These are phyloP conservation scores for Toxostoma redivivum DNA, from an alignment of 2,113 vertebrate species.

Conservation along the genomic window DNA sequence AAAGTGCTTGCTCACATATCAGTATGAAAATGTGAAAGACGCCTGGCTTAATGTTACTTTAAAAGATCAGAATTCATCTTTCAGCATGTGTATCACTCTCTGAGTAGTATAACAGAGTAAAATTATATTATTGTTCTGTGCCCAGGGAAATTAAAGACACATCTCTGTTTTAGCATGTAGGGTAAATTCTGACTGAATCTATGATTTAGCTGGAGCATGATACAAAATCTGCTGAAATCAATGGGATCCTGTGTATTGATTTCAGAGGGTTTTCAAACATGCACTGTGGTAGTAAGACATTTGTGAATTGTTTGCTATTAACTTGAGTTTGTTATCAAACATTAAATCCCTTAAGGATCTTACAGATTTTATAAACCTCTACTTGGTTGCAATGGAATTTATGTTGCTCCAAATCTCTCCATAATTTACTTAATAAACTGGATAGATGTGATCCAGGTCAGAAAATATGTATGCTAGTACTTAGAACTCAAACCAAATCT, in stretches of 20 bases:
- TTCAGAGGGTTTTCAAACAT: neutral
- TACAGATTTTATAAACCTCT: neutral
- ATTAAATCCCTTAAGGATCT: neutral
- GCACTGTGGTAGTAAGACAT: neutral
- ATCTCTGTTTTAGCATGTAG: neutral
- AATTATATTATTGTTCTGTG: neutral
- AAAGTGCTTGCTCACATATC: constrained; percentile 12
- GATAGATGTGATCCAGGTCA: neutral
- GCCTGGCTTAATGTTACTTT: neutral
- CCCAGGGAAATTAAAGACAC: neutral
- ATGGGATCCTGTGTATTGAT: neutral
- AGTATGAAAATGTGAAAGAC: constrained; percentile 19
- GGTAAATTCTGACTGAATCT: neutral
- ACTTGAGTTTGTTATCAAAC: neutral
- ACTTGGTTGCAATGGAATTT: neutral
- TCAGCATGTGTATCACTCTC: neutral
- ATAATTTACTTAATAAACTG: neutral
- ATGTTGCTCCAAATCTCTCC: neutral
- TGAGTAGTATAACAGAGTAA: neutral
- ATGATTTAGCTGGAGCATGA: neutral
- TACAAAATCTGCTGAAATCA: constrained; percentile 11
- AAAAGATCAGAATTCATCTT: constrained; percentile 27
- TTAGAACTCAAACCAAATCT: neutral
- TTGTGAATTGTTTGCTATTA: neutral
- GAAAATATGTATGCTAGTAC: neutral